Evolutionary conservation across 1,140 invertebrate species (phyloP).

Genomic region (Lethrus apterus): DNA sequence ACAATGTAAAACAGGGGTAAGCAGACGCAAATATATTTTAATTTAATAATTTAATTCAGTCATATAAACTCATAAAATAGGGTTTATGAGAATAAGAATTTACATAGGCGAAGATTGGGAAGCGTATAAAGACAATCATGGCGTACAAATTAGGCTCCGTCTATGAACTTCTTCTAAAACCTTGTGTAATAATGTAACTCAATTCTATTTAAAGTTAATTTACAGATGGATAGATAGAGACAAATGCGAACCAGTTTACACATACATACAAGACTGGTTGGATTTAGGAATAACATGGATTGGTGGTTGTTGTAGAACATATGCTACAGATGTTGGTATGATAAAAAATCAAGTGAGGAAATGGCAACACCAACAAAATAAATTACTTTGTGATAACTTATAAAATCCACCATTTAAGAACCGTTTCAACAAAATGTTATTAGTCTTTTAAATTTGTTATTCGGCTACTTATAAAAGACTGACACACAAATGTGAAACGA

Average conservation of each 20-base stretch:
- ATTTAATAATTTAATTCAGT: not conserved
- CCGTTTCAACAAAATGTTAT: not conserved
- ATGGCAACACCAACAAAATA: conserved; percentile 45
- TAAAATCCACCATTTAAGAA: conserved; percentile 1
- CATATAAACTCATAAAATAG: too few relatives aligned
- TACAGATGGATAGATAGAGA: conserved; percentile 53
- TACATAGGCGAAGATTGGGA: too few relatives aligned
- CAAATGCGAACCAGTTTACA: conserved; percentile 49
- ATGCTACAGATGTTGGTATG: conserved; percentile 52
- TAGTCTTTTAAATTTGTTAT: not conserved
- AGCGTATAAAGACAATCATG: too few relatives aligned
- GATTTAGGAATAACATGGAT: conserved; percentile 55
- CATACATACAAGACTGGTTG: conserved; percentile 55
- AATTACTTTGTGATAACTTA: not conserved
- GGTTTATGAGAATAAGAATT: too few relatives aligned
- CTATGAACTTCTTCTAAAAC: too few relatives aligned
- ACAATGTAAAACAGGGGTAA: conserved; percentile 53
- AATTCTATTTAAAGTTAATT: conserved; percentile 16
- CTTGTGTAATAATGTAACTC: too few relatives aligned
- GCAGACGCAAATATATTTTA: conserved; percentile 15
- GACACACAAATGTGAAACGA: too few relatives aligned
- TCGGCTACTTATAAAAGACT: too few relatives aligned
- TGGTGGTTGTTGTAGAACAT: conserved; percentile 63
- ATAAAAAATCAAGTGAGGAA: conserved; percentile 49
- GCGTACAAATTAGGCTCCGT: too few relatives aligned